These are phyloP conservation scores for Rotaria macrura DNA, from an alignment of 2,888 invertebrate species.

Conservation along the genomic window DNA sequence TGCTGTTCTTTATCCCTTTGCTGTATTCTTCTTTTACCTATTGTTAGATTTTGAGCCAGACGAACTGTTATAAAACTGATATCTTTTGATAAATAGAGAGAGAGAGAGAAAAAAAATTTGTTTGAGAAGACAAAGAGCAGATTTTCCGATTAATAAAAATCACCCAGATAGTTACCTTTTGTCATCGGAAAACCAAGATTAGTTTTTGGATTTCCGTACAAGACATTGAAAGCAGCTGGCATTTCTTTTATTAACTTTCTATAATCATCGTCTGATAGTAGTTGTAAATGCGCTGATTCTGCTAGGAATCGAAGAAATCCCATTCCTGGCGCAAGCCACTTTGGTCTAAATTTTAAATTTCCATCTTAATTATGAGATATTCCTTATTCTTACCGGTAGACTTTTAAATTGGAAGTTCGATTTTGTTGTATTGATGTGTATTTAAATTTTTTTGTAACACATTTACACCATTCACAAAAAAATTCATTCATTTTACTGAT, in stretches of 20 bases:
- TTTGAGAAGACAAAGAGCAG: no score
- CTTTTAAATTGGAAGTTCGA: not conserved
- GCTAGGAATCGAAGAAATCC: not conserved
- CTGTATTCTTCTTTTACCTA: no score
- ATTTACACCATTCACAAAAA: slow-evolving; percentile 21
- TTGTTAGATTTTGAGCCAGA: no score
- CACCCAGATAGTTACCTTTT: not conserved
- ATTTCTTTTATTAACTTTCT: not conserved
- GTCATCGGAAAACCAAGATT: not conserved
- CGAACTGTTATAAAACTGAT: not conserved
- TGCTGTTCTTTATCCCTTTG: no score
- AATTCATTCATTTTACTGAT: slow-evolving; percentile 2
- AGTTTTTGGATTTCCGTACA: not conserved
- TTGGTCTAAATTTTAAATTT: not conserved
- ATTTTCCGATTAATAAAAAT: not conserved
- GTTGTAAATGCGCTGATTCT: not conserved
- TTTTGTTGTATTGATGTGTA: not conserved
- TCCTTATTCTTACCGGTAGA: not conserved
- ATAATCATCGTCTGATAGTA: not conserved
- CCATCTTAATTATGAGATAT: not conserved
- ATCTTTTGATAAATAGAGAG: not conserved
- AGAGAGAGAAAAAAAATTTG: not conserved
- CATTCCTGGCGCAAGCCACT: not conserved
- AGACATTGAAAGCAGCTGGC: not conserved
- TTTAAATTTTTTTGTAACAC: not conserved